phyloP scores from a whole-genome alignment of 2,888 invertebrate species.

The Macrosoma leucophasiata region DNA sequence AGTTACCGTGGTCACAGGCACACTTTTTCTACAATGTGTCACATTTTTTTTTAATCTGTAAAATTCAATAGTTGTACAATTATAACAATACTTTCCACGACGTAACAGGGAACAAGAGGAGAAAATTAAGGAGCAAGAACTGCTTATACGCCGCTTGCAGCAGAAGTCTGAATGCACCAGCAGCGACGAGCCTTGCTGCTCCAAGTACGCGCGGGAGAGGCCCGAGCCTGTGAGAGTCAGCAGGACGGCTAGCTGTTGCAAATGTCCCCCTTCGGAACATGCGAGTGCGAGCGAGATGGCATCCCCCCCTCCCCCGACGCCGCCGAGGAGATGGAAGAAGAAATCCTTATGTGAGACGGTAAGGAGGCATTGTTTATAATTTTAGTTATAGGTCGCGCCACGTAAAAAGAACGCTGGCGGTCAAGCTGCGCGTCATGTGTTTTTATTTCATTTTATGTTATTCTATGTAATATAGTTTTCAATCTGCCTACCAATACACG shows the following conservation, averaged over 20 bases:
- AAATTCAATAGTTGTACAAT: too few species aligned
- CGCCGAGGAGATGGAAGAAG: conserved; percentile 37
- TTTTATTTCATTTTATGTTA: too few species aligned
- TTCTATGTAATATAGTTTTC: too few species aligned
- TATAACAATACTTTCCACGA: not conserved
- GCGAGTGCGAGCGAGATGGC: conserved; percentile 34
- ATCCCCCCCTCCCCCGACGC: conserved; percentile 38
- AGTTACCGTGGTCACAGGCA: too few species aligned
- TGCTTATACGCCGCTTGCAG: conserved; percentile 31
- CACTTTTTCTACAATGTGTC: too few species aligned
- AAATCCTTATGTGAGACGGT: conserved; percentile 26
- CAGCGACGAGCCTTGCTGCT: conserved; percentile 25
- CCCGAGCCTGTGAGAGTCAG: conserved; percentile 14
- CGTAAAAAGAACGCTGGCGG: too few species aligned
- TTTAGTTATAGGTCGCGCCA: too few species aligned
- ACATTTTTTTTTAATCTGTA: too few species aligned
- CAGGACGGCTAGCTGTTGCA: conserved; percentile 26
- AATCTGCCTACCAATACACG: too few species aligned
- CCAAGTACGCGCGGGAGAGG: conserved; percentile 12
- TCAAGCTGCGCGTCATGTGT: too few species aligned
- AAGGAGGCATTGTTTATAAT: too few species aligned
- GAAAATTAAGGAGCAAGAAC: conserved; percentile 41
- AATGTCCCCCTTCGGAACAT: conserved; percentile 16
- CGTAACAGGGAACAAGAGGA: conserved; percentile 43
- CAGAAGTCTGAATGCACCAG: conserved; percentile 3